Conservation (phyloP, 2,888 invertebrate genomes). For the Diabrotica balteata region DNA sequence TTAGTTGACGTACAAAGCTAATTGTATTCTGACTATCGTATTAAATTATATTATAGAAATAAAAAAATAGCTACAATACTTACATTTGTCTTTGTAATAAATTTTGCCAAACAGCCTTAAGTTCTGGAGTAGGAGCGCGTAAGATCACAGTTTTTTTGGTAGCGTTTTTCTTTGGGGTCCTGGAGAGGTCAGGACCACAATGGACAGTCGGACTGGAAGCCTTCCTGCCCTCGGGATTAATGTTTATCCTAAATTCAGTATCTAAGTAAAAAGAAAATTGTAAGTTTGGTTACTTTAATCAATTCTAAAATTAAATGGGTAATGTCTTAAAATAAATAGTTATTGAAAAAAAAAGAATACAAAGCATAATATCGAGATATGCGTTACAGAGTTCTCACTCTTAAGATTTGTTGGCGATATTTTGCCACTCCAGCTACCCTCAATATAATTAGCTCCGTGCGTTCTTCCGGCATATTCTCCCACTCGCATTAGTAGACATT, state of each 20-base stretch:
- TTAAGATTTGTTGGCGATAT: no score
- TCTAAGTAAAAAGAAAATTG: slow-evolving; percentile 61
- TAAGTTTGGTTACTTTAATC: slow-evolving; percentile 1
- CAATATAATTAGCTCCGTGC: no score
- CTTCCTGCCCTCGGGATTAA: slow-evolving; percentile 68
- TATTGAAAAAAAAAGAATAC: no score
- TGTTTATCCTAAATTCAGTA: slow-evolving; percentile 84
- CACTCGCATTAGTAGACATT: no score
- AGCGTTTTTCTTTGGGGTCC: slow-evolving; percentile 70
- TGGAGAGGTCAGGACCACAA: slow-evolving; percentile 71
- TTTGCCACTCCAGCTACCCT: no score
- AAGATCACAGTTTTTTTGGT: slow-evolving; percentile 75
- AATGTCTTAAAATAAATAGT: background rate
- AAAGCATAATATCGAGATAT: no score
- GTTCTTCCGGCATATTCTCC: no score
- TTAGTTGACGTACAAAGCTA: no score
- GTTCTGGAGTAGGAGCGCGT: slow-evolving; percentile 81
- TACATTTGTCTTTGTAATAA: slow-evolving; percentile 86
- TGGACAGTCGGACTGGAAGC: slow-evolving; percentile 78
- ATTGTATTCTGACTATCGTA: no score
- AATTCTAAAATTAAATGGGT: background rate
- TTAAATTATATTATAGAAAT: no score
- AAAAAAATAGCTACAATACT: slow-evolving; percentile 55
- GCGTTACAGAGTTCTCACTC: no score
- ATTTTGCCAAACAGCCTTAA: slow-evolving; percentile 92